Percentiles rank a stretch among this genome's conserved stretches.
Conservation (phyloP, 1,140 invertebrate genomes). For the Anagrus nilaparvatae region DNA sequence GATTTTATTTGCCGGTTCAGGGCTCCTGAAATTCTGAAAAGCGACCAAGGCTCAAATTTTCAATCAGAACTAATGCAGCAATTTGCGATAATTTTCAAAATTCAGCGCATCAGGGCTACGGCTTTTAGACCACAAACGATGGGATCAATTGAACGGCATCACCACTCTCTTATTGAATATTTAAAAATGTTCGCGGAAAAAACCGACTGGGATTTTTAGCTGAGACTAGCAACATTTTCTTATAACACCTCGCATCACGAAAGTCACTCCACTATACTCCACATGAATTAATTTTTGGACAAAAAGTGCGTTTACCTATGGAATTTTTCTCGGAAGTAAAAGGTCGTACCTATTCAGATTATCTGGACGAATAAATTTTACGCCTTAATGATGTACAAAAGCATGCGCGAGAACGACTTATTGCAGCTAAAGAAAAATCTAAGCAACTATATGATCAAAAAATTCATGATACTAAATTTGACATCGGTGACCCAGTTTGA, state of each 20-base stretch:
- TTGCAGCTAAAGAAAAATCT: neutral
- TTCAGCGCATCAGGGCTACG: neutral
- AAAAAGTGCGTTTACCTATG: neutral
- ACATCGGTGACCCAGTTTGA: too few species aligned
- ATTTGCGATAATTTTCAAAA: neutral
- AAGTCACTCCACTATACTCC: neutral
- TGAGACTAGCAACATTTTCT: neutral
- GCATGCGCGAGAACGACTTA: neutral
- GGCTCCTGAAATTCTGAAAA: neutral
- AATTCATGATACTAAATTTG: too few species aligned
- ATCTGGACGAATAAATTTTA: neutral
- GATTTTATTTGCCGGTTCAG: neutral
- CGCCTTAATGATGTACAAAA: neutral
- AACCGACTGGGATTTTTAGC: neutral
- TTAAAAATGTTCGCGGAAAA: neutral
- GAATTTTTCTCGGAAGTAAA: neutral
- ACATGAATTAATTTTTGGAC: neutral
- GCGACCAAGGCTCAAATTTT: neutral
- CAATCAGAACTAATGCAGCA: neutral
- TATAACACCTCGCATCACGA: neutral
- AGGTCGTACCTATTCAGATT: neutral
- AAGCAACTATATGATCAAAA: neutral
- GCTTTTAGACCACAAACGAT: neutral
- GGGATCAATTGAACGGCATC: neutral
- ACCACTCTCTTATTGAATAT: constrained; percentile 1